Base-by-base conservation (phyloP, 2,113 vertebrate genomes). In the Ranitomeya imitator region DNA sequence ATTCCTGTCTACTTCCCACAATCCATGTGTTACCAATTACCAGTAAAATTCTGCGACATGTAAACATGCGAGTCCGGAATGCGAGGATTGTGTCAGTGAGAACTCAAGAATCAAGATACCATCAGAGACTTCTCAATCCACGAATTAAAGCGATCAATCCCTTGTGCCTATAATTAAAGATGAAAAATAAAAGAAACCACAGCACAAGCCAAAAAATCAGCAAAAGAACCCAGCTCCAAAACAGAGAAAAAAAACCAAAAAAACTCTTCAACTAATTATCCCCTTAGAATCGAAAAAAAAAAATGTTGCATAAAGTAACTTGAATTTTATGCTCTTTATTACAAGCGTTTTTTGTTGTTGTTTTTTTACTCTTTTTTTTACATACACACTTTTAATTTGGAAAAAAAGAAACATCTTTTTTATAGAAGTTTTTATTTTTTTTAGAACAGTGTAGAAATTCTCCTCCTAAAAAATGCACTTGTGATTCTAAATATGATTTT, bases 41-140 rank as follows among this genome's bases (percentile, higher is more conserved):
- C n/a, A 83, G 81, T 26, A 79, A 67, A 86, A 55, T 9, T 63
- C 59, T 54, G 23, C 0, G 85, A 86, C 37, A 79, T 79, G 61
- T 86, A 86, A 86, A 86, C 85, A 86, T n/a, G 13, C 18, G 31
- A 51, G 5, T 2, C 23, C 21, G 85, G 73, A 79, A 77, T 54
- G 59, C 51, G 15, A 52, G 18, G 60, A 65, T 12, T 65, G 11
- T 79, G 63, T 69, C 26, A 57, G 61, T 13, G 21, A 26, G 26
- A 63, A 52, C 31, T 59, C 11, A 2, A 57, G 59, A 52, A 19
- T 59, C 11, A 2, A 57, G 59, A 63, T 65, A 26, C 31, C 85
- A 63, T 78, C 57, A 26, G 59, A 45, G 26, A 13, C 82, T 55
- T 84, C 63, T 18, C 37, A 23, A 7, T 12, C 11, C 55, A 14